Base-by-base conservation (phyloP, 2,113 vertebrate species). In the Lepidothrix coronata region DNA sequence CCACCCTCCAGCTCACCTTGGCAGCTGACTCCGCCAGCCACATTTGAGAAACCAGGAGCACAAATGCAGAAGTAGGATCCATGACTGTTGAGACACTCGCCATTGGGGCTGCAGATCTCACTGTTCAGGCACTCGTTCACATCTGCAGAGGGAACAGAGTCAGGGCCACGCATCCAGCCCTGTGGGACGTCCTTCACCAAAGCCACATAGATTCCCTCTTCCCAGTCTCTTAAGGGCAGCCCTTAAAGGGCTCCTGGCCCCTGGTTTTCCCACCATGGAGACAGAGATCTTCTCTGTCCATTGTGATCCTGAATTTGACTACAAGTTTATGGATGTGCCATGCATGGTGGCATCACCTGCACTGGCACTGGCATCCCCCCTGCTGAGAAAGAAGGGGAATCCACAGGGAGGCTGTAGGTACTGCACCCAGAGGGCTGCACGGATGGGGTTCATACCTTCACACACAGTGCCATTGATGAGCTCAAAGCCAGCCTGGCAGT, bases 11-110 rank as follows among this genome's bases (percentile, higher is more conserved):
- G 70, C 58, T 98, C 94, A 99, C 99, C 99, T 97, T 98, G 98
- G 96, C 98, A 99, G 95, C 97, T 97, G 44, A 97, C 83, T 73
- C 96, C 97, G 1, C 92, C 97, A 31, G 97, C 97, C 0, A 63
- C 19, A 11, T 95, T 97, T 35, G 94, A 94, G 75, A 98, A 99
- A 79, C 99, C 99, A 1, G 98, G 85, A 12, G 98, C 97, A 27
- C 99, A 99, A 79, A 99, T 97, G 93, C 99, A 99, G 80, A 95
- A 98, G 97, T 99, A 99, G 41, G 99, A 99, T 6, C 99, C 99
- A 0, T 97, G 98, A 11, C 98, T 98, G 97, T 99, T 99, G 97
- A 99, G 97, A 94, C 99, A 99, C 93, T 99, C 98, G 0, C 99
- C 99, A 4, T 73, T 97, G 28, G 99, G 98, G 62, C 98, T 98